A percentile compares a stretch with the other conserved stretches of the same genome.
Conservation (phyloP, 2,888 invertebrate species). For the Nephrotoma guestfalica region DNA sequence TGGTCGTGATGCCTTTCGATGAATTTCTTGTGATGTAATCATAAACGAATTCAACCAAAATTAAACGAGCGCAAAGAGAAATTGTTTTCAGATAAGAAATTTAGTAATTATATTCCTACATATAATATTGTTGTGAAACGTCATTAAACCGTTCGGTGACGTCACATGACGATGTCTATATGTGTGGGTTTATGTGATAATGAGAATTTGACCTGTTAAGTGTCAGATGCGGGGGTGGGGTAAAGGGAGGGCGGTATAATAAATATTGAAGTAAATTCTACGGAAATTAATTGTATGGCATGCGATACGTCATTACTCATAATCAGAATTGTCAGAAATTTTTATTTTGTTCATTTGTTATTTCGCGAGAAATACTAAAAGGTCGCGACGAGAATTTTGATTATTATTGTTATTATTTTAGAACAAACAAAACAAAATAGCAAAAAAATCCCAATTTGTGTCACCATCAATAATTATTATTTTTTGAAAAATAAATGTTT, state of each 20-base stretch:
- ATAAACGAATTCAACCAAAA: neutral
- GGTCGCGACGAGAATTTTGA: neutral
- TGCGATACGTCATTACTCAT: neutral
- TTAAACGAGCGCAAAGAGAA: neutral
- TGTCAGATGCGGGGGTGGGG: too few relatives aligned
- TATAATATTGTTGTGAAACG: neutral
- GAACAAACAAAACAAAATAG: neutral
- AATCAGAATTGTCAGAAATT: neutral
- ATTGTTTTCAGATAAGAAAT: neutral
- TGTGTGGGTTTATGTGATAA: neutral
- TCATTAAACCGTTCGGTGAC: neutral
- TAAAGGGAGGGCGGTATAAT: neutral
- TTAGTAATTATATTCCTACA: neutral
- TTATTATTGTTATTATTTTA: neutral
- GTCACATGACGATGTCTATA: neutral
- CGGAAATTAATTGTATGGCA: neutral
- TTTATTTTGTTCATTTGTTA: neutral
- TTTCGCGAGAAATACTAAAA: neutral
- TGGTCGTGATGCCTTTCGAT: neutral
- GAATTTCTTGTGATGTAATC: neutral
- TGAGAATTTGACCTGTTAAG: neutral
- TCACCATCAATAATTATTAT: neutral
- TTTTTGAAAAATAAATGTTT: neutral
- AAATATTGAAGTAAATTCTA: neutral
- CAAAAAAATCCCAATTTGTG: neutral